phyloP scores from a whole-genome alignment of 2,888 invertebrate species.

The Cheiracanthium punctorium region DNA sequence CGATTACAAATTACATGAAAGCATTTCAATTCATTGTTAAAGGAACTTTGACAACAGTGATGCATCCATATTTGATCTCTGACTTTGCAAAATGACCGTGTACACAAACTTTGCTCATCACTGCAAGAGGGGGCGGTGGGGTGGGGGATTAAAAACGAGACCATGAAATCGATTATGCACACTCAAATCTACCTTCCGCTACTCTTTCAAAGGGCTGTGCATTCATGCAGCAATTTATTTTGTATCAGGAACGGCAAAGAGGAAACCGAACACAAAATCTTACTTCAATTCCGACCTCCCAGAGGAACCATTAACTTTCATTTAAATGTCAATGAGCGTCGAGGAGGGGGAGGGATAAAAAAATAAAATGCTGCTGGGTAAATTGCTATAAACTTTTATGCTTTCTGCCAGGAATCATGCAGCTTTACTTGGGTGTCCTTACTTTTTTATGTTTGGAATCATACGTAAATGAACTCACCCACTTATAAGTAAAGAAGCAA shows the following conservation, averaged over 20 bases:
- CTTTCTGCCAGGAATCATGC: conserved; percentile 16
- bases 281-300: conserved; percentile 35
- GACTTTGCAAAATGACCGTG: no score
- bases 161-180: not conserved
- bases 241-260: conserved; percentile 10
- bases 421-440: conserved; percentile 22
- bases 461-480: no score
- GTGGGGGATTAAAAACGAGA: not conserved
- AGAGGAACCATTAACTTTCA: conserved; percentile 58
- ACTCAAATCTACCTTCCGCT: not conserved
- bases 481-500: no score
- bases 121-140: no score
- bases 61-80: no score
- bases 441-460: not conserved
- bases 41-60: no score
- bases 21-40: no score
- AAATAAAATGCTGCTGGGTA: conserved; percentile 18
- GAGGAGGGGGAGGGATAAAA: conserved; percentile 31
- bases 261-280: conserved; percentile 51
- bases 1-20: no score
- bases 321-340: conserved; percentile 58
- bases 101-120: no score
- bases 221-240: conserved; percentile 51
- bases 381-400: not conserved
- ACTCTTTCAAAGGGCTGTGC: conserved; percentile 24